Conservation (phyloP, 2,797 vertebrate species). For the Dermochelys coriacea region DNA sequence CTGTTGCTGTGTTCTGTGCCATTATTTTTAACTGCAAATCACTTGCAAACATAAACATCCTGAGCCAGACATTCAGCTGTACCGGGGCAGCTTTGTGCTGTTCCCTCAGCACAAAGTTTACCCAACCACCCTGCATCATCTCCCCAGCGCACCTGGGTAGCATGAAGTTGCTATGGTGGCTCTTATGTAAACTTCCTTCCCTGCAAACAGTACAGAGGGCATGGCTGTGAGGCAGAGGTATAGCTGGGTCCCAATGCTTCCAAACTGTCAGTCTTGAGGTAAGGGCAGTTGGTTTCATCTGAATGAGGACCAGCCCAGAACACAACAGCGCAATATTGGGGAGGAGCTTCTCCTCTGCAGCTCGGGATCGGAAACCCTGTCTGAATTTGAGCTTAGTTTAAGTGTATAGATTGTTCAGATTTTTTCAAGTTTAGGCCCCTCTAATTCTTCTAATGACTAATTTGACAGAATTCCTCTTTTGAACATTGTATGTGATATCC, state of each 20-base stretch:
- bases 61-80: background rate
- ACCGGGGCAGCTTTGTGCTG: background rate
- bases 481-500: no score
- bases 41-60: background rate
- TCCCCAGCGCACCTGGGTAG: background rate
- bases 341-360: background rate
- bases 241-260: fast-evolving
- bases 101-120: background rate
- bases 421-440: background rate
- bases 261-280: background rate
- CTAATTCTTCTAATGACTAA: background rate
- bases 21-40: background rate
- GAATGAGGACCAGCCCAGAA: background rate
- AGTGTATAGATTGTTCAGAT: background rate
- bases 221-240: fast-evolving
- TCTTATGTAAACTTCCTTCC: fast-evolving
- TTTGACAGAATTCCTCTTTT: no score
- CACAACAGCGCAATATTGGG: fast-evolving
- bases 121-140: background rate
- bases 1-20: background rate
- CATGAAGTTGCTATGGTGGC: no score
- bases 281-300: background rate
- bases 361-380: background rate
- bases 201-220: fast-evolving
- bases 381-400: background rate